Percentiles rank a stretch among this genome's conserved stretches.
These are phyloP conservation scores for Oophaga pumilio DNA, from an alignment of 2,113 vertebrate species.

Conservation along the genomic window DNA sequence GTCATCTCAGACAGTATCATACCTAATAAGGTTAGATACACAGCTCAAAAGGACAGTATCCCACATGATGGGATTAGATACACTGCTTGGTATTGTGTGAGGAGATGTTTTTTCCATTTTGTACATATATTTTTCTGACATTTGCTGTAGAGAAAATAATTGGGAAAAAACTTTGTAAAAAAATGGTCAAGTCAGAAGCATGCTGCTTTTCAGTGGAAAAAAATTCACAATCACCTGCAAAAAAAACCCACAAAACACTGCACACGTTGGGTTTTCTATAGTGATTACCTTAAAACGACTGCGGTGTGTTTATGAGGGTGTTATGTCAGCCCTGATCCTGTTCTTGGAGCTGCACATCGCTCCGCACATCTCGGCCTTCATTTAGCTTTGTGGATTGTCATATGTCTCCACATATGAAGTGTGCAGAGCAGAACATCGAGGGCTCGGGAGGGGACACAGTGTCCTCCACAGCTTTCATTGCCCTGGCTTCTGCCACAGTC, in stretches of 20 bases:
- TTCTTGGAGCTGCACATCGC: not conserved
- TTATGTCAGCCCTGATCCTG: not conserved
- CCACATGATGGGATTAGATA: not conserved
- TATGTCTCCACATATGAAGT: not conserved
- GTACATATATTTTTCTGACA: too few species aligned
- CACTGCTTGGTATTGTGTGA: too few species aligned
- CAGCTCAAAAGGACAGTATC: not conserved
- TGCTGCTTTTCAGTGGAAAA: too few species aligned
- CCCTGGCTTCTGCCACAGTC: conserved; percentile 33
- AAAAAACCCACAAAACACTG: too few species aligned
- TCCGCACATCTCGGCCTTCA: not conserved
- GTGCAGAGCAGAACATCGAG: not conserved
- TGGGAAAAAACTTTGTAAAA: too few species aligned
- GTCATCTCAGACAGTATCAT: not conserved
- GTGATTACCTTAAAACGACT: too few species aligned
- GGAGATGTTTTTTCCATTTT: too few species aligned
- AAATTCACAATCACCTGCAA: too few species aligned
- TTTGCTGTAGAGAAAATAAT: too few species aligned
- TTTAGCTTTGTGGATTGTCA: not conserved
- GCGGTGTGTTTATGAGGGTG: not conserved
- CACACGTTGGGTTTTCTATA: too few species aligned
- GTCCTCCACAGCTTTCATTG: conserved; percentile 25
- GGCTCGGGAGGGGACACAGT: not conserved
- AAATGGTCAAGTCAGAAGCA: too few species aligned
- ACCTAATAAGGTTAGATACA: not conserved